Evolutionary conservation across 2,113 vertebrate genomes (phyloP).

Genomic region (Prunella himalayana): DNA sequence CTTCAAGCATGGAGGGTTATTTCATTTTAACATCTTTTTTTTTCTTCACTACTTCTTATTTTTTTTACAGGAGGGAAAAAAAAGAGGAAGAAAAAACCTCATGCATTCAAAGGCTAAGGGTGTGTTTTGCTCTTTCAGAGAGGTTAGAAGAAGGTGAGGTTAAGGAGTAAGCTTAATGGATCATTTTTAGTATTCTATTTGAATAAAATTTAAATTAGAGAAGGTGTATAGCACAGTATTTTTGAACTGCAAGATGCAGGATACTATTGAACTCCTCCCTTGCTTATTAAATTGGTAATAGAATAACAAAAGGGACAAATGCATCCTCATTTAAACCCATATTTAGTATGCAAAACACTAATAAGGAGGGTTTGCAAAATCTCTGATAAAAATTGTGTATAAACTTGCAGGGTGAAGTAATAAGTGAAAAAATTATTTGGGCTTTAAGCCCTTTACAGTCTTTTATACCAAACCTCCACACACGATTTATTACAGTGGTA

Average conservation of each 20-base stretch:
- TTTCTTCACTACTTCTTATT: not conserved
- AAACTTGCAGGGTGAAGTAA: not conserved
- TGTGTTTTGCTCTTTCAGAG: not conserved
- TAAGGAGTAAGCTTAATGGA: not conserved
- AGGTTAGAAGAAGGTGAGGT: conserved; percentile 6
- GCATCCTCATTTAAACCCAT: not conserved
- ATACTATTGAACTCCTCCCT: not conserved
- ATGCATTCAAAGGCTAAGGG: not conserved
- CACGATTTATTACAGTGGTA: not conserved
- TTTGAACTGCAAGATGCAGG: not conserved
- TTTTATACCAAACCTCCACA: not conserved
- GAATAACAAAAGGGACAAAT: not conserved
- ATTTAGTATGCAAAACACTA: conserved; percentile 45
- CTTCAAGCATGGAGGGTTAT: not conserved
- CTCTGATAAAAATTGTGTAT: not conserved
- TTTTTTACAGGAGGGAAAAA: not conserved
- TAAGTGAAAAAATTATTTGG: not conserved
- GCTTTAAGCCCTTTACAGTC: conserved; percentile 20
- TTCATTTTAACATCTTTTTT: not conserved
- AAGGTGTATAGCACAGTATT: not conserved
- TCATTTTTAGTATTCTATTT: conserved; percentile 10
- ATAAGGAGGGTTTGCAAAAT: not conserved
- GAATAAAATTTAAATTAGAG: conserved; percentile 33
- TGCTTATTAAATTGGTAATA: not conserved
- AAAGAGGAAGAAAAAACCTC: not conserved